Conservation (phyloP, 2,113 vertebrate genomes). For the Cygnus atratus region DNA sequence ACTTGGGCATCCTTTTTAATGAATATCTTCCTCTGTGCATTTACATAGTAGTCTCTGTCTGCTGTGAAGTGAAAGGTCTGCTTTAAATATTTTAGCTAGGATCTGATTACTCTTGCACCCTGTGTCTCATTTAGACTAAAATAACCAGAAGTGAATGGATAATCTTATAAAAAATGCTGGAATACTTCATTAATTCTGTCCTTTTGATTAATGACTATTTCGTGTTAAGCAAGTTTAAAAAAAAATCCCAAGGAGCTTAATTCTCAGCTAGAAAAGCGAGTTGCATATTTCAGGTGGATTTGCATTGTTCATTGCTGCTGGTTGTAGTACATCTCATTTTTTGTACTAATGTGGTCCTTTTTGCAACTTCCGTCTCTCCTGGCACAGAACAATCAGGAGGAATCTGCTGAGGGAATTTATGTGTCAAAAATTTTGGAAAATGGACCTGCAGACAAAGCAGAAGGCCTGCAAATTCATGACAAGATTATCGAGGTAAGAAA, state of each 20-base stretch:
- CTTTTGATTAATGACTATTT: slow-evolving; percentile 61
- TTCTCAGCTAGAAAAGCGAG: background rate
- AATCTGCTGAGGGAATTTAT: slow-evolving; percentile 76
- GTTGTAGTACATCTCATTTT: background rate
- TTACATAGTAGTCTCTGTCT: background rate
- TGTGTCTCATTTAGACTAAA: background rate
- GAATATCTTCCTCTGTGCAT: background rate
- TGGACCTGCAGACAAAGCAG: slow-evolving; percentile 74
- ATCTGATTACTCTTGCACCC: background rate
- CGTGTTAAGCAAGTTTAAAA: slow-evolving; percentile 16
- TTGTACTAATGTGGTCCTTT: background rate
- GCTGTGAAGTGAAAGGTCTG: background rate
- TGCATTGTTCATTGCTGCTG: slow-evolving; percentile 4
- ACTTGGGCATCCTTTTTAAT: background rate
- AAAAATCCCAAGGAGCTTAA: slow-evolving; percentile 8
- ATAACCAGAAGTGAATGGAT: slow-evolving; percentile 42
- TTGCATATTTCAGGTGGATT: slow-evolving; percentile 7
- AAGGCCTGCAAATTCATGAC: slow-evolving; percentile 76
- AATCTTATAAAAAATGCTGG: slow-evolving; percentile 53
- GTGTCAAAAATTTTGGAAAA: slow-evolving; percentile 81
- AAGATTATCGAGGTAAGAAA: slow-evolving; percentile 79
- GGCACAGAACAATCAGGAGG: slow-evolving; percentile 64
- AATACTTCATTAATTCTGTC: slow-evolving; percentile 52
- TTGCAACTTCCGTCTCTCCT: background rate
- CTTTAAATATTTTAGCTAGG: background rate